These are phyloP conservation scores for Xestoiulus laeticollis DNA, from an alignment of 2,888 invertebrate genomes.

Conservation along the genomic window DNA sequence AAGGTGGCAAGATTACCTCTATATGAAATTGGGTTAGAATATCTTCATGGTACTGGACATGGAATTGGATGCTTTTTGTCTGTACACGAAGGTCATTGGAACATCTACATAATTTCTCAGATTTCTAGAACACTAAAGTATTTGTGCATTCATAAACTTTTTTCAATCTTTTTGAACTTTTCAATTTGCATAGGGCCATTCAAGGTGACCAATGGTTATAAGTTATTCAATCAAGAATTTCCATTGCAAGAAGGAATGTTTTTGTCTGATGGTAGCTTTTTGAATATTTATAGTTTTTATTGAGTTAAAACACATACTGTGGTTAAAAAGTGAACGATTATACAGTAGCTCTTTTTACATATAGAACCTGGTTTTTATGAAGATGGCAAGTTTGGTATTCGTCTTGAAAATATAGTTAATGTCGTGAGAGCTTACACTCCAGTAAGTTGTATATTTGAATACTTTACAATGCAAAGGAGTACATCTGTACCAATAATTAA, in stretches of 20 bases:
- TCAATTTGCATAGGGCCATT: neutral
- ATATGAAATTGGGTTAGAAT: conserved; percentile 91
- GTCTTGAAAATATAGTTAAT: conserved; percentile 88
- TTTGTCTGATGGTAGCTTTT: neutral
- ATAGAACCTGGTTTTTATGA: conserved; percentile 93
- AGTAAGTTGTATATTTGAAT: conserved; percentile 58
- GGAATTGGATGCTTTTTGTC: conserved; percentile 91
- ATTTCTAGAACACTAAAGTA: neutral
- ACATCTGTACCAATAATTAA: neutral
- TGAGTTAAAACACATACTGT: no score
- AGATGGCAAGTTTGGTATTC: conserved; percentile 86
- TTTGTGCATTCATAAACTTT: neutral
- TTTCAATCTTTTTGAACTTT: neutral
- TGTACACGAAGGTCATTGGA: conserved; percentile 82
- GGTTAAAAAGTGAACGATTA: neutral
- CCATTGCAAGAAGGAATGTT: neutral
- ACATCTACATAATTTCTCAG: neutral
- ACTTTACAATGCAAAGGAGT: neutral
- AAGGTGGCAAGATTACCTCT: conserved; percentile 80
- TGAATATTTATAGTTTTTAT: no score
- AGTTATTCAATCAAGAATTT: neutral
- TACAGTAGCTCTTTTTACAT: neutral
- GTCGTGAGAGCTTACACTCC: conserved; percentile 71
- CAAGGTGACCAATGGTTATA: conserved; percentile 66
- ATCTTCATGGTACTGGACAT: conserved; percentile 93